Conservation (phyloP, 2,888 invertebrate genomes). For the Tipula lateralis region DNA sequence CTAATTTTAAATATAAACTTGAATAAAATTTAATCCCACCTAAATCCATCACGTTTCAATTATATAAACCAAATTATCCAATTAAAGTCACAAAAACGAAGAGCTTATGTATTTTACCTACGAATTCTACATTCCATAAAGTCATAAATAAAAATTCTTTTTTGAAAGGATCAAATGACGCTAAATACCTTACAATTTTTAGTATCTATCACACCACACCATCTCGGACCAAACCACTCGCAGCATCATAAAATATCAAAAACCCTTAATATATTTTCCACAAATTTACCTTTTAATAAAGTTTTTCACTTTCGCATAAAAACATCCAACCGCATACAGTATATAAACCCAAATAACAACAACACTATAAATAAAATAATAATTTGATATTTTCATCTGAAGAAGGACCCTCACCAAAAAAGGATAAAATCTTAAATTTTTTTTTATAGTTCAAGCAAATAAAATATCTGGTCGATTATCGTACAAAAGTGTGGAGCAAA, state of each 20-base stretch:
- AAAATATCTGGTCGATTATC: neutral
- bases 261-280: neutral
- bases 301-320: neutral
- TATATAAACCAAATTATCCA: neutral
- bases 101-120: neutral
- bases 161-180: neutral
- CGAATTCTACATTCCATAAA: neutral
- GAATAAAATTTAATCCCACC: neutral
- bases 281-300: slow-evolving; percentile 11
- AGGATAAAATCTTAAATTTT: neutral
- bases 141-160: neutral
- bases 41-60: neutral
- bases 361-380: neutral
- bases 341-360: neutral
- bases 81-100: neutral
- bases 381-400: neutral
- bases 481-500: neutral
- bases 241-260: neutral
- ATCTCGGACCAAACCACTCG: neutral
- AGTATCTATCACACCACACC: neutral
- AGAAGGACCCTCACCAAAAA: neutral
- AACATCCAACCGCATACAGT: neutral
- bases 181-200: neutral
- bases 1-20: no score
- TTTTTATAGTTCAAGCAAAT: neutral